Base-by-base conservation (phyloP, 2,888 invertebrate species). In the Xestia xanthographa region DNA sequence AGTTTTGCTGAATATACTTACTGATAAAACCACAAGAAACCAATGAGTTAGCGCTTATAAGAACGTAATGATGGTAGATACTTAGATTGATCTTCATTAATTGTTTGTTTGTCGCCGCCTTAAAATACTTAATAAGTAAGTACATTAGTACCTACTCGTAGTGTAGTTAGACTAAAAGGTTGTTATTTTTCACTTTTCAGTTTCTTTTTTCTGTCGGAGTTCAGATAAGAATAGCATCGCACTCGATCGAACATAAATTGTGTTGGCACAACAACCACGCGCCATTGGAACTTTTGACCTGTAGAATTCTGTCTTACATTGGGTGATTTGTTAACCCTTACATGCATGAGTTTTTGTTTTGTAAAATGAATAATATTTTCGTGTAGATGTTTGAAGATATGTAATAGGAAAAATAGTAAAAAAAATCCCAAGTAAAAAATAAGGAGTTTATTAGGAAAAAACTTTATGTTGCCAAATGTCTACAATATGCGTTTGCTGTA, bases 191-290 rank as follows among this genome's bases (percentile, higher is more conserved):
- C 48, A 3, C 48, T 48, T 48, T 22, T 48, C 8, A 48, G 8
- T 48, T 48, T 22, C 20, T 50, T 50, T 22, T 50, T 50, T 22
- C 22, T 50, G 3, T 50, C 22, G 22, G 22, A 50, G 50, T 50
- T 50, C 9, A 50, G 22, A 50, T 20, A 45, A 45, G 45, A 45
- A 45, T 45, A 17, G 17, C 14, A 45, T 14, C 14, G 43, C 43
- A 45, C 14, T 45, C 43, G 43, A 45, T 14, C 43, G 43, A 14
- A 45, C 43, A 4, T 17, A 20, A 17, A 50, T 34, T 67, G n/a
- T 67, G 34, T n/a, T 67, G 56, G n/a, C n/a, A 53, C 53, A n/a
- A 53, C 34, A n/a, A n/a, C 53, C 38, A 67, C 20, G 34, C n/a
- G 53, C n/a, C 34, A n/a, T 38, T 56, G n/a, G 38, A 38, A 26